Conservation (phyloP, 2,113 vertebrate genomes). For the Odobenus rosmarus region DNA sequence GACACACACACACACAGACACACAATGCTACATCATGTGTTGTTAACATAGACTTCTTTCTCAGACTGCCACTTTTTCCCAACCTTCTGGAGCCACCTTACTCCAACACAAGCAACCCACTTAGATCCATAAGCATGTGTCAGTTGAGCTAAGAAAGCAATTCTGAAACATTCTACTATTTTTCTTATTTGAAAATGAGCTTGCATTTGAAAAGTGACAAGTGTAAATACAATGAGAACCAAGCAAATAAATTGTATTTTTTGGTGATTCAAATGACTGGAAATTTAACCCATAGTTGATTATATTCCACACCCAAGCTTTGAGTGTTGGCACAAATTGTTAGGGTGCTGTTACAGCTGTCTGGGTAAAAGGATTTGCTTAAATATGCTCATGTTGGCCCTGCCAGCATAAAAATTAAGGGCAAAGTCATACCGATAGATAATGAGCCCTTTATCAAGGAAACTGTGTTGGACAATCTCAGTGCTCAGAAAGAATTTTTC, state of each 20-base stretch:
- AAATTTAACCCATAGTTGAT: conserved; percentile 59
- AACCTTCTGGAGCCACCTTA: background rate
- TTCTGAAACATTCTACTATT: conserved; percentile 10
- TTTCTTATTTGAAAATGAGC: conserved; percentile 44
- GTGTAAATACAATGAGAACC: background rate
- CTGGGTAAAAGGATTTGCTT: conserved; percentile 63
- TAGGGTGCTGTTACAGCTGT: conserved; percentile 58
- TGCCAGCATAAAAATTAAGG: conserved; percentile 70
- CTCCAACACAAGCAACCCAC: background rate
- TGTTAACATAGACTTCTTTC: conserved; percentile 33
- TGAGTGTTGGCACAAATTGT: conserved; percentile 11
- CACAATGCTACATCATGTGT: background rate
- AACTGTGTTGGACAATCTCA: conserved; percentile 76
- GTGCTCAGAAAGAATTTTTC: conserved; percentile 72
- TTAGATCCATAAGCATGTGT: background rate
- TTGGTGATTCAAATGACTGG: conserved; percentile 53
- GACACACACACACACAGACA: background rate
- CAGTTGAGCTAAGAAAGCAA: background rate
- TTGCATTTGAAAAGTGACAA: conserved; percentile 52
- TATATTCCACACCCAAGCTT: conserved; percentile 27
- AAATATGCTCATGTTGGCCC: conserved; percentile 62
- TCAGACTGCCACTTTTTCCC: background rate
- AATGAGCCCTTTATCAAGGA: conserved; percentile 77
- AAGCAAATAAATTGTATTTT: conserved; percentile 40
- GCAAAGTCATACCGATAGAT: conserved; percentile 75